Conservation (phyloP, 2,888 invertebrate genomes). For the Zhuqinia jingwanae region DNA sequence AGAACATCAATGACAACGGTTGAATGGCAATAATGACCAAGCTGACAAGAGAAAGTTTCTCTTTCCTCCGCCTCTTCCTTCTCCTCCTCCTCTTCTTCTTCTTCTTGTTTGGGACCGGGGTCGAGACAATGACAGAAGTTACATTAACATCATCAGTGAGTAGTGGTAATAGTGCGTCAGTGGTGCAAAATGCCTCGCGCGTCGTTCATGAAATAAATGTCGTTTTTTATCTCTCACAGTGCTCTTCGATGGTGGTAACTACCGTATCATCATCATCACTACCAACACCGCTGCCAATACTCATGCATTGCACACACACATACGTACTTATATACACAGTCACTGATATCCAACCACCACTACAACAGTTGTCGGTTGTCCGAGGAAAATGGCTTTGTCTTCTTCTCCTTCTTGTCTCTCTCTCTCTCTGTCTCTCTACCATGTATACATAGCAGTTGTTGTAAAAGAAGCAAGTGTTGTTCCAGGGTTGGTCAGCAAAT, state of each 20-base stretch:
- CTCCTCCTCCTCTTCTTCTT: no score
- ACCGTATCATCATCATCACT: slow-evolving; percentile 46
- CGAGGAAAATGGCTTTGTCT: slow-evolving; percentile 10
- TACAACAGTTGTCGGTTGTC: slow-evolving; percentile 5
- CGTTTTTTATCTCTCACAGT: slow-evolving; percentile 1
- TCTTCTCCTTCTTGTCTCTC: neutral
- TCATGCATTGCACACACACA: slow-evolving; percentile 29
- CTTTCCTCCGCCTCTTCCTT: no score
- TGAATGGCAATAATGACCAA: slow-evolving; percentile 69
- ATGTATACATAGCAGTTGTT: neutral
- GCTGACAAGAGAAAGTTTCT: slow-evolving; percentile 70
- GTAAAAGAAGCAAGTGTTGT: slow-evolving; percentile 50
- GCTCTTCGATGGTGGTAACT: slow-evolving; percentile 1
- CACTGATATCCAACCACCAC: no score
- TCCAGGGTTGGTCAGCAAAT: slow-evolving; percentile 70
- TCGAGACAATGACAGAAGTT: slow-evolving; percentile 40
- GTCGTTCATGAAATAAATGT: slow-evolving; percentile 61
- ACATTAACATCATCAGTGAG: slow-evolving; percentile 59
- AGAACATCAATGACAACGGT: slow-evolving; percentile 65
- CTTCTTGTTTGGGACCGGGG: neutral
- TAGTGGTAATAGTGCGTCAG: no score
- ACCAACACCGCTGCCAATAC: slow-evolving; percentile 11
- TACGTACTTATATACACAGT: no score
- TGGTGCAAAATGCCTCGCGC: neutral
- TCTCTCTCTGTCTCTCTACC: neutral